Conservation (phyloP, 2,888 invertebrate species). For the Aquatica leii region DNA sequence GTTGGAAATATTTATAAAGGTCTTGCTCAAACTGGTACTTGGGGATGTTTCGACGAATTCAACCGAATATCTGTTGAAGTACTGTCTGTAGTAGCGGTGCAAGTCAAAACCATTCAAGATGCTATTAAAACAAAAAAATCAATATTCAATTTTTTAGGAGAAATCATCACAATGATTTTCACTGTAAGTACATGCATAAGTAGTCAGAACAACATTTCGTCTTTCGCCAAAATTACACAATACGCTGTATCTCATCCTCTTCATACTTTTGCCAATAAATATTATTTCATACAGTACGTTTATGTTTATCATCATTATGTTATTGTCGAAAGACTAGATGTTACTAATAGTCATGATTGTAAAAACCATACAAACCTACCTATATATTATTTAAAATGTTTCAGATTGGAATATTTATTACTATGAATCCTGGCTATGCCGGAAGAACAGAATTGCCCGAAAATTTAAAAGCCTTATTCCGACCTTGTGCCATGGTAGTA, state of each 20-base stretch:
- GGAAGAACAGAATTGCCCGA: conserved; percentile 90
- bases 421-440: conserved; percentile 97
- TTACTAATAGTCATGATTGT: too few relatives aligned
- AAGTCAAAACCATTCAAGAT: conserved; percentile 86
- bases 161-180: conserved; percentile 74
- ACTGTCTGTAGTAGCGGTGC: conserved; percentile 93
- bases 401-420: conserved; percentile 86
- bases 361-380: too few relatives aligned
- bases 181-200: conserved; percentile 70
- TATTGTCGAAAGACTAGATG: too few relatives aligned
- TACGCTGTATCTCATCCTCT: too few relatives aligned
- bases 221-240: too few relatives aligned
- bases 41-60: conserved; percentile 98
- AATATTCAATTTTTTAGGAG: conserved; percentile 86
- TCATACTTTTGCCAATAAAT: too few relatives aligned
- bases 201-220: too few relatives aligned
- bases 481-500: conserved; percentile 97
- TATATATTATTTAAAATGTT: too few relatives aligned
- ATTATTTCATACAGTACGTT: too few relatives aligned
- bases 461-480: conserved; percentile 75
- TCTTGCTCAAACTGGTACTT: conserved; percentile 93
- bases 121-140: conserved; percentile 85
- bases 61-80: conserved; percentile 96
- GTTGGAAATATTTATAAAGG: conserved; percentile 96
- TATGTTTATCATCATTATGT: neutral